Evolutionary conservation across 2,888 invertebrate species (phyloP).

Genomic region (Agriopis marginaria): DNA sequence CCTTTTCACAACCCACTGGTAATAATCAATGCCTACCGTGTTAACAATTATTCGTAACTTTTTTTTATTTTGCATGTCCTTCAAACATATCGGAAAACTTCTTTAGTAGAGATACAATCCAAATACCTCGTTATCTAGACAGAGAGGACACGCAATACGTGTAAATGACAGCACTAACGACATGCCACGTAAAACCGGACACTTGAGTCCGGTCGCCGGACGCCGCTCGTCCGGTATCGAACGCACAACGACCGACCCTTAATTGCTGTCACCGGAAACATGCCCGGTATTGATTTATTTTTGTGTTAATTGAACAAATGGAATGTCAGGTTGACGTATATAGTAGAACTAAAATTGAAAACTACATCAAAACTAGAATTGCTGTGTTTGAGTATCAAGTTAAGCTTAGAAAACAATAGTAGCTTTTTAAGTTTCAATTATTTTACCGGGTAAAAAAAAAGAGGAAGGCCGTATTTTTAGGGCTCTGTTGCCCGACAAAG

Average conservation of each 20-base stretch:
- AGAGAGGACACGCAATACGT: slow-evolving; percentile 40
- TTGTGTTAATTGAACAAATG: slow-evolving; percentile 9
- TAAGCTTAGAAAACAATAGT: too few relatives aligned
- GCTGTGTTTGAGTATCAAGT: too few relatives aligned
- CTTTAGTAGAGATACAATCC: slow-evolving; percentile 9
- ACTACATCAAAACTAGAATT: too few relatives aligned
- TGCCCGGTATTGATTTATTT: slow-evolving; percentile 24
- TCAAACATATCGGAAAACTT: background rate
- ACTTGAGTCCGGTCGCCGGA: slow-evolving; percentile 65
- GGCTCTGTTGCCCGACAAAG: too few relatives aligned
- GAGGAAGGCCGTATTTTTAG: too few relatives aligned
- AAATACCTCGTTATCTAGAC: slow-evolving; percentile 34
- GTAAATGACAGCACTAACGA: slow-evolving; percentile 50
- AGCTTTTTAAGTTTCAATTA: too few relatives aligned
- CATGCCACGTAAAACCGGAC: slow-evolving; percentile 52
- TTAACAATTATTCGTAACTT: background rate
- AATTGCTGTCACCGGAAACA: slow-evolving; percentile 53
- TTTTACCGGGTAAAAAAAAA: too few relatives aligned
- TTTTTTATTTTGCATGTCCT: background rate
- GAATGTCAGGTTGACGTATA: background rate
- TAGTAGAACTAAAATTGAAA: too few relatives aligned
- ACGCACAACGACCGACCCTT: slow-evolving; percentile 50
- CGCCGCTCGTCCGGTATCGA: slow-evolving; percentile 24
- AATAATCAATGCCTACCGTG: background rate
- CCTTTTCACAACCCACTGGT: background rate